Conservation (phyloP, 2,113 vertebrate species). For the Marmota flaviventris region DNA sequence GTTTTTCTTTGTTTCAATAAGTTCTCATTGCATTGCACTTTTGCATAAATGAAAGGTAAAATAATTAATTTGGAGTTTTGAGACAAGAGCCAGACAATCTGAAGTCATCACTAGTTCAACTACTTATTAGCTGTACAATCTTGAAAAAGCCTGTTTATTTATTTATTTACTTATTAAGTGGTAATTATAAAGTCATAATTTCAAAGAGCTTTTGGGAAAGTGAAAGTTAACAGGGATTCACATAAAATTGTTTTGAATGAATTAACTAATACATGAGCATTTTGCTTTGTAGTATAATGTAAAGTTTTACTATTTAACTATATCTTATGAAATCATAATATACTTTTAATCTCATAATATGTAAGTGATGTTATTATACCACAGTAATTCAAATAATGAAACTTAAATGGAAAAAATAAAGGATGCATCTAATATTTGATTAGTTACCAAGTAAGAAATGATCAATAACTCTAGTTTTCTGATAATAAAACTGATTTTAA, state of each 20-base stretch:
- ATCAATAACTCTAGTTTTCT: not conserved
- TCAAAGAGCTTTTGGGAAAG: not conserved
- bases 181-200: not conserved
- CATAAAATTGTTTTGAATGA: not conserved
- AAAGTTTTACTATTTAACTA: conserved; percentile 9
- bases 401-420: not conserved
- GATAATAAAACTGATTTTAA: not conserved
- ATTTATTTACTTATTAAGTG: not conserved
- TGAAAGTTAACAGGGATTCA: not conserved
- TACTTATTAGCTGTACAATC: not conserved
- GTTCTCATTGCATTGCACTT: not conserved
- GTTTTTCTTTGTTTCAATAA: not conserved
- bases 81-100: not conserved
- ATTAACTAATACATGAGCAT: not conserved
- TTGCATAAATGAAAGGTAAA: not conserved
- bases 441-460: not conserved
- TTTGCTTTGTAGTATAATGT: not conserved
- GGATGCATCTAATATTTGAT: not conserved
- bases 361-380: not conserved
- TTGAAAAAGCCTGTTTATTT: not conserved
- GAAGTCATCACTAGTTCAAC: not conserved
- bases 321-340: not conserved
- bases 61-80: not conserved
- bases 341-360: not conserved
- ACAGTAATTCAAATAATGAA: not conserved